A percentile compares a stretch with the other conserved stretches of the same genome.
Evolutionary conservation across 2,113 vertebrate species (phyloP).

Genomic region (Pithys albifrons): DNA sequence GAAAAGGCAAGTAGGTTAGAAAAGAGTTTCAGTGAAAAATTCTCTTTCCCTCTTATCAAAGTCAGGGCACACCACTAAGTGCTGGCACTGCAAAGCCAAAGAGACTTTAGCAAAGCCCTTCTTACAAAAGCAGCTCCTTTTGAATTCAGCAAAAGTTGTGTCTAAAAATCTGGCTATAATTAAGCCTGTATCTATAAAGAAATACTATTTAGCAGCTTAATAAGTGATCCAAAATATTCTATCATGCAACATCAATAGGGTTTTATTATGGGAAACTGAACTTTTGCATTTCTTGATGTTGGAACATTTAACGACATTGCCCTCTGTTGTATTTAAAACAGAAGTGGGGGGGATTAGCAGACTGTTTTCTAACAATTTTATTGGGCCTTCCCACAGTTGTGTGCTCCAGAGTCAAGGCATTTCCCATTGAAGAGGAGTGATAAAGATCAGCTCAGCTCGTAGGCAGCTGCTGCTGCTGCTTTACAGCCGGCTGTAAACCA

Average conservation of each 20-base stretch:
- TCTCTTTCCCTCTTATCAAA: background rate
- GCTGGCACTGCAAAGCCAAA: background rate
- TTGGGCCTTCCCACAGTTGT: constrained; percentile 34
- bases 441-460: background rate
- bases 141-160: background rate
- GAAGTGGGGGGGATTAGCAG: background rate
- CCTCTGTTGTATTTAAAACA: constrained; percentile 13
- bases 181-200: constrained; percentile 33
- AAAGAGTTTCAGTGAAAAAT: background rate
- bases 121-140: background rate
- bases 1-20: background rate
- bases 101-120: background rate
- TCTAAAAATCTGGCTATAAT: constrained; percentile 31
- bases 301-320: background rate
- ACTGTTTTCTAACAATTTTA: background rate
- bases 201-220: constrained; percentile 2
- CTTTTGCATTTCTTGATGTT: background rate
- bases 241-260: background rate
- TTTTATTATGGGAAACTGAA: constrained; percentile 49
- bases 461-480: background rate
- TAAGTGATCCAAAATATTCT: background rate
- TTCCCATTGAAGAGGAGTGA: background rate
- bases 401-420: background rate
- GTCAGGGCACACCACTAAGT: background rate
- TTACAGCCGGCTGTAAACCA: constrained; percentile 1